phyloP scores from a whole-genome alignment of 2,888 invertebrate genomes.

The Habrosyne pyritoides region DNA sequence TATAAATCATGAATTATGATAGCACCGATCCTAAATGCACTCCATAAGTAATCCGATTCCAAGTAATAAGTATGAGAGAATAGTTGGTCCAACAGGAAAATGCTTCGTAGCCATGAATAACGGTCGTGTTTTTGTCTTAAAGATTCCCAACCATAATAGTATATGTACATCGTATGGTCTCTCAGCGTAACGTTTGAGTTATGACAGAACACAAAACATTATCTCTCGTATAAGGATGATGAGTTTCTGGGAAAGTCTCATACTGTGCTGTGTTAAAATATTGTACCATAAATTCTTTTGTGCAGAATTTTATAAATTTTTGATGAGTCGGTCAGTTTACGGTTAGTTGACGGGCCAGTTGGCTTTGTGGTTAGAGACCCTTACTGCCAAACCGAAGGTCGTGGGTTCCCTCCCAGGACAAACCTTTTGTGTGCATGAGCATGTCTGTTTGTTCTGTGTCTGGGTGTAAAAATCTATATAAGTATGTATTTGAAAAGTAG shows the following conservation, averaged over 20 bases:
- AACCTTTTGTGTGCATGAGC: no score
- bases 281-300: no score
- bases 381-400: no score
- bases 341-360: no score
- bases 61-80: conserved; percentile 15
- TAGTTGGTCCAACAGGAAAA: conserved; percentile 34
- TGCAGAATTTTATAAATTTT: neutral
- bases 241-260: neutral
- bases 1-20: neutral
- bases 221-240: neutral
- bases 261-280: neutral
- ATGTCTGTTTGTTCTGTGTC: no score
- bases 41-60: neutral
- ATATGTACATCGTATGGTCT: neutral
- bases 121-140: conserved; percentile 46
- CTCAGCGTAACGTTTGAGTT: neutral
- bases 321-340: no score
- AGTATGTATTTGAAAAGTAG: no score
- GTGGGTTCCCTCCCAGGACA: no score
- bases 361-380: no score
- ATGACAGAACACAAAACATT: conserved; percentile 12
- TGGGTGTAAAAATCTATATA: no score
- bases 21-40: neutral
- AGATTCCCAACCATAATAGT: conserved; percentile 21
- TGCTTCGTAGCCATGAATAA: conserved; percentile 39